Conservation (phyloP, 2,797 vertebrate genomes). For the Molossus alvarezi region DNA sequence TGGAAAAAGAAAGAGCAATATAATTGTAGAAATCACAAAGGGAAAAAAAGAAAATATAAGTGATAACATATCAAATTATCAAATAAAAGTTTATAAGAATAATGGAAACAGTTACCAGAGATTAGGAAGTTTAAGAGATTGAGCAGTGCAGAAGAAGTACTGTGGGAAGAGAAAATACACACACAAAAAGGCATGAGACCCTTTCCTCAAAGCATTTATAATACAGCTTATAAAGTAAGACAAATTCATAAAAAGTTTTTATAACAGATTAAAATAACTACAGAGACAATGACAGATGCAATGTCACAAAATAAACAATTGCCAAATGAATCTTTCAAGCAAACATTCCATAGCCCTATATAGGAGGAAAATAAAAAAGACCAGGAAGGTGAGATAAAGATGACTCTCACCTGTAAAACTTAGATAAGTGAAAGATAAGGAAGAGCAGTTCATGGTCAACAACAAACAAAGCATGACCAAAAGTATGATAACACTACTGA, state of each 20-base stretch:
- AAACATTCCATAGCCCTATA: neutral
- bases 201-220: neutral
- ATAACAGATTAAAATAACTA: conserved; percentile 36
- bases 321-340: conserved; percentile 23
- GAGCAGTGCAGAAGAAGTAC: neutral
- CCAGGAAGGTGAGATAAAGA: neutral
- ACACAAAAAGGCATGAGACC: neutral
- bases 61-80: neutral
- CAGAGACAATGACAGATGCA: neutral
- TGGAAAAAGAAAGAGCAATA: conserved; percentile 8
- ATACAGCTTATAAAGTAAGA: neutral
- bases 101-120: conserved; percentile 5
- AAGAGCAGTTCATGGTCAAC: neutral
- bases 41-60: conserved; percentile 26
- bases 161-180: conserved; percentile 6
- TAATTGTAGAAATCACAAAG: conserved; percentile 43
- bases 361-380: neutral
- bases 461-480: neutral
- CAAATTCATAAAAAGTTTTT: neutral
- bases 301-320: conserved; percentile 36
- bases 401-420: neutral
- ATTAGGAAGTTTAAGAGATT: conserved; percentile 61
- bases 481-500: neutral
- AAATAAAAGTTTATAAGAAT: neutral
- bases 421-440: neutral